These are phyloP conservation scores for Notolabrus celidotus DNA, from an alignment of 2,797 vertebrate genomes.

Conservation along the genomic window DNA sequence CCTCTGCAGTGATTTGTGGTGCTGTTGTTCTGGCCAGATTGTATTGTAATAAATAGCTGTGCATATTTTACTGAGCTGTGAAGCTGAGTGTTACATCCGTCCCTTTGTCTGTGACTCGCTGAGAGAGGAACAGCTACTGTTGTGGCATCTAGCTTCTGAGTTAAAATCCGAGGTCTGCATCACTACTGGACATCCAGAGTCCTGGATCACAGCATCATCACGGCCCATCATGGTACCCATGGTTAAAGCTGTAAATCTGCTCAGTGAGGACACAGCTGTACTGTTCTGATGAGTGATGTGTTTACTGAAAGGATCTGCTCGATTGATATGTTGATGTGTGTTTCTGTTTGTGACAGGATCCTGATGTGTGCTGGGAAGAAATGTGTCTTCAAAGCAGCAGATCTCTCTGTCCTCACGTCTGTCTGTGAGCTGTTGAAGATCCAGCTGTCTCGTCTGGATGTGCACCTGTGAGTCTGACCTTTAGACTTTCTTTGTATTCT, in stretches of 20 bases:
- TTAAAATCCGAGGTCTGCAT: constrained; percentile 43
- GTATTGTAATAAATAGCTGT: constrained; percentile 73
- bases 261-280: constrained; percentile 50
- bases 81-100: constrained; percentile 51
- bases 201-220: constrained; percentile 49
- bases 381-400: too few relatives aligned
- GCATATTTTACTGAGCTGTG: constrained; percentile 61
- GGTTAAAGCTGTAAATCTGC: constrained; percentile 25
- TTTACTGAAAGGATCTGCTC: constrained; percentile 44
- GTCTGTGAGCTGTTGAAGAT: too few relatives aligned
- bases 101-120: constrained; percentile 66
- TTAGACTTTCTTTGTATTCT: too few relatives aligned
- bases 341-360: constrained; percentile 54
- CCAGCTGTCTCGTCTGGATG: too few relatives aligned
- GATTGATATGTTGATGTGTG: constrained; percentile 25
- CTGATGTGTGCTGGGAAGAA: constrained; percentile 29
- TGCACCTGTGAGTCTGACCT: not conserved
- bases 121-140: constrained; percentile 47
- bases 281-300: constrained; percentile 42
- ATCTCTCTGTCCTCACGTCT: constrained; percentile 11
- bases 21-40: constrained; percentile 51
- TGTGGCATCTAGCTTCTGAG: constrained; percentile 34
- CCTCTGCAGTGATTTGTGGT: constrained; percentile 59
- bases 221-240: constrained; percentile 27
- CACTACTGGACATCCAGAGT: not conserved